Conservation (phyloP, 2,113 vertebrate genomes). For the Zeus faber region DNA sequence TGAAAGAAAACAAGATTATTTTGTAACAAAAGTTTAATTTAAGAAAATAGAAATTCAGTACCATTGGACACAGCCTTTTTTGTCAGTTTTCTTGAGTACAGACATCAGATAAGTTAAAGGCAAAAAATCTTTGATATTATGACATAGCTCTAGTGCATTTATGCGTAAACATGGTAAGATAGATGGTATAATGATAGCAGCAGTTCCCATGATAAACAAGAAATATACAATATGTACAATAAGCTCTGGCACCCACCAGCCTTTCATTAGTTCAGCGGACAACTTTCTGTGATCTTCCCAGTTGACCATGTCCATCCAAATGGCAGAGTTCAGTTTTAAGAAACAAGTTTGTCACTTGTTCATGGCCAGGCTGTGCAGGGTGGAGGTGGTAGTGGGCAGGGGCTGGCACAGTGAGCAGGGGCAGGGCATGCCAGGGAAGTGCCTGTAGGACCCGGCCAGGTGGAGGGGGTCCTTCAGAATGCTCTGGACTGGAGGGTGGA, state of each 20-base stretch:
- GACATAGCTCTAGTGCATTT: constrained; percentile 43
- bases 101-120: constrained; percentile 55
- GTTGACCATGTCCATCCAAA: constrained; percentile 8
- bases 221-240: constrained; percentile 65
- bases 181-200: constrained; percentile 64
- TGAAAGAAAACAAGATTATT: constrained; percentile 25
- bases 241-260: constrained; percentile 24
- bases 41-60: constrained; percentile 64
- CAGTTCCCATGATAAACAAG: constrained; percentile 42
- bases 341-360: constrained; percentile 62
- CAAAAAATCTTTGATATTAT: constrained; percentile 37
- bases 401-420: constrained; percentile 77
- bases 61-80: constrained; percentile 36
- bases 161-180: constrained; percentile 33
- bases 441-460: constrained; percentile 69
- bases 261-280: constrained; percentile 23
- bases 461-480: constrained; percentile 74
- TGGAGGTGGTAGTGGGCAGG: constrained; percentile 63
- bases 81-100: constrained; percentile 39
- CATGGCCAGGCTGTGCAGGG: constrained; percentile 72
- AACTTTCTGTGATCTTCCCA: constrained; percentile 13
- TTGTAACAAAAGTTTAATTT: constrained; percentile 72
- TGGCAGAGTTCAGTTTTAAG: constrained; percentile 19
- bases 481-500: constrained; percentile 62
- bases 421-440: constrained; percentile 77